phyloP scores from a whole-genome alignment of 2,797 vertebrate genomes.

The Linurgus olivaceus region DNA sequence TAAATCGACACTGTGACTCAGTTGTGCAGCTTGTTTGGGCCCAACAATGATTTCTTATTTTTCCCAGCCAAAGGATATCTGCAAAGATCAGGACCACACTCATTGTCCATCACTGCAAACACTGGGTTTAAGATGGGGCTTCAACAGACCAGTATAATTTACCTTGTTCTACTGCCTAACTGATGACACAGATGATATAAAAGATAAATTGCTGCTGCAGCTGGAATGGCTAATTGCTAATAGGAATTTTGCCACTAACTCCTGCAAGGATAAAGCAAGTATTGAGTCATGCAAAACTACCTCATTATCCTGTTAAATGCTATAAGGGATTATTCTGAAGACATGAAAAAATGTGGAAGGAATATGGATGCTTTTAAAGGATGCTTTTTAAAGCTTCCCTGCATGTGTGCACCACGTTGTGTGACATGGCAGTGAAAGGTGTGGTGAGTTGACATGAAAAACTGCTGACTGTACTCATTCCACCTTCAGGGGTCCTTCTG shows the following conservation, averaged over 20 bases:
- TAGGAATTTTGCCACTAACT: not conserved
- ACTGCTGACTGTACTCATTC: not conserved
- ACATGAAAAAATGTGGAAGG: not conserved
- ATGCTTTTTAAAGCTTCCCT: not conserved
- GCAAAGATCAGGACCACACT: not conserved
- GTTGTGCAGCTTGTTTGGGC: not conserved
- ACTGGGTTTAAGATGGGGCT: not conserved
- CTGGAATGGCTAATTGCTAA: not conserved
- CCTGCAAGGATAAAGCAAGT: not conserved
- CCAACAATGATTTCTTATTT: not conserved
- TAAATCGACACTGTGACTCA: not conserved
- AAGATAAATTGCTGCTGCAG: not conserved
- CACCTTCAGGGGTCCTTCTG: not conserved
- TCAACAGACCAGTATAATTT: not conserved
- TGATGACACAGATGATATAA: not conserved
- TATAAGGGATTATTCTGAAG: not conserved
- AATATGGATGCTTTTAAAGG: not conserved
- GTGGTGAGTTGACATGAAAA: not conserved
- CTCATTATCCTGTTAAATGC: not conserved
- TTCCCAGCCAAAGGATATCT: not conserved
- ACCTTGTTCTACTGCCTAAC: not conserved
- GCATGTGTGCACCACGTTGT: accelerated
- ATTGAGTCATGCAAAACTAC: not conserved
- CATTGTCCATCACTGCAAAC: not conserved
- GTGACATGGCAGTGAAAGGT: not conserved